phyloP scores from a whole-genome alignment of 2,888 invertebrate genomes.

The Tridacna crocea region DNA sequence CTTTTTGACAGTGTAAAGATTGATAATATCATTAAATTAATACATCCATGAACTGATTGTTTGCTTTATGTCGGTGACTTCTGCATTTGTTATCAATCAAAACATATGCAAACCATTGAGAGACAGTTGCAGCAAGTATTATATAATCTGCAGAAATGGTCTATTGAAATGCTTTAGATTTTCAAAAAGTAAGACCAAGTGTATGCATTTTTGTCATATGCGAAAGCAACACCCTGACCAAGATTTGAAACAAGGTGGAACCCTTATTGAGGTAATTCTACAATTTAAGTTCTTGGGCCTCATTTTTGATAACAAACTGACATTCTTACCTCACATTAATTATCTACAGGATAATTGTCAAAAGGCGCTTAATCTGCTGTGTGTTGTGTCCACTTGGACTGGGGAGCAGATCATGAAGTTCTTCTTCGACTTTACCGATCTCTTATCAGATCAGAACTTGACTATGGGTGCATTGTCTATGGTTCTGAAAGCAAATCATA shows the following conservation, averaged over 20 bases:
- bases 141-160: too few relatives aligned
- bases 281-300: too few relatives aligned
- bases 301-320: too few relatives aligned
- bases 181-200: too few relatives aligned
- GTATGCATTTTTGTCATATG: too few relatives aligned
- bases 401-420: slow-evolving; percentile 43
- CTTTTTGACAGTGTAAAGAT: slow-evolving; percentile 28
- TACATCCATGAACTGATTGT: slow-evolving; percentile 16
- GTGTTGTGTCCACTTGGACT: slow-evolving; percentile 38
- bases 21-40: slow-evolving; percentile 20
- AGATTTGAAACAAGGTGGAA: too few relatives aligned
- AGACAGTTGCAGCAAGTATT: too few relatives aligned
- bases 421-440: slow-evolving; percentile 34
- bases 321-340: too few relatives aligned
- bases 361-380: slow-evolving; percentile 52
- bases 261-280: too few relatives aligned
- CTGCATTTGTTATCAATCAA: slow-evolving; percentile 25
- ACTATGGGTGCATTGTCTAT: slow-evolving; percentile 51
- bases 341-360: too few relatives aligned
- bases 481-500: slow-evolving; percentile 53
- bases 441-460: slow-evolving; percentile 46
- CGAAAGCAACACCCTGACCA: too few relatives aligned
- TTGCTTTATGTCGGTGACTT: slow-evolving; percentile 31
- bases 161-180: too few relatives aligned
- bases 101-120: slow-evolving; percentile 31